A percentile compares a stretch with the other conserved stretches of the same genome.
phyloP scores from a whole-genome alignment of 2,888 invertebrate genomes.

The Pristionchus exspectatus region DNA sequence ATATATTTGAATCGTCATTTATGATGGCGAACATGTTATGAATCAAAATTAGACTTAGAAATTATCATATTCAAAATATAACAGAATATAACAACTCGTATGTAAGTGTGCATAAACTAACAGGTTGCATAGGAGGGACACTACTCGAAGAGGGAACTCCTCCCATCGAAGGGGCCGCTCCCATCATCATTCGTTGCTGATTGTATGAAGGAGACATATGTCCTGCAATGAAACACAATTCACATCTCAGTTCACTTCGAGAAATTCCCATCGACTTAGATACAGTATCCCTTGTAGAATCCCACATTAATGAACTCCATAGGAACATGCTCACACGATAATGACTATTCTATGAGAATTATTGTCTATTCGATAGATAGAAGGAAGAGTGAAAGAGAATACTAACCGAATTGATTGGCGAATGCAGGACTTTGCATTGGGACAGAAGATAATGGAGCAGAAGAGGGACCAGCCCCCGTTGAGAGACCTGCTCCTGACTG shows the following conservation, averaged over 20 bases:
- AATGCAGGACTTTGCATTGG: slow-evolving; percentile 24
- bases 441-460: not conserved
- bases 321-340: not conserved
- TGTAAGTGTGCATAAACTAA: not conserved
- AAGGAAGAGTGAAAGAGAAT: not conserved
- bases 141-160: no score
- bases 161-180: not conserved
- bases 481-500: not conserved
- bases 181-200: slow-evolving; percentile 7
- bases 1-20: not conserved
- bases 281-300: not conserved
- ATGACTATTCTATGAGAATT: not conserved
- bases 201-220: not conserved
- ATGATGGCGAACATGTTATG: not conserved
- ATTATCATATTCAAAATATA: no score
- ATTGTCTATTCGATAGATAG: not conserved
- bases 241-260: not conserved
- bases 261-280: not conserved
- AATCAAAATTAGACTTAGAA: not conserved
- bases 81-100: no score
- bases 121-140: not conserved
- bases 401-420: slow-evolving; percentile 21
- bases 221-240: not conserved
- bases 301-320: not conserved
- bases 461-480: not conserved